Conservation (phyloP, 2,113 vertebrate genomes). For the Phycodurus eques region DNA sequence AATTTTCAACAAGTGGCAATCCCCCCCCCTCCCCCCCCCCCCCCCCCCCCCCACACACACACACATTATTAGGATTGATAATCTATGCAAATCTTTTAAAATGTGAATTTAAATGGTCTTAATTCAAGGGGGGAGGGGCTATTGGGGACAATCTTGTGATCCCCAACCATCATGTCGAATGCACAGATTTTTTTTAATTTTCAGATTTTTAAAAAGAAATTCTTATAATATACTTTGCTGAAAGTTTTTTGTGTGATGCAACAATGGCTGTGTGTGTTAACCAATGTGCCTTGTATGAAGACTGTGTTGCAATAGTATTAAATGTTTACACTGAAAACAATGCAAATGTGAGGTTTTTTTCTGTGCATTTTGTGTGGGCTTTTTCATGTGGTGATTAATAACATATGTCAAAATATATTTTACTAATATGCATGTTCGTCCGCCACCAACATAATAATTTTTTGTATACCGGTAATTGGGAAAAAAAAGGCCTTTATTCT, state of each 20-base stretch:
- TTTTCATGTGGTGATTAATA: neutral
- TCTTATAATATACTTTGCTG: conserved; percentile 3
- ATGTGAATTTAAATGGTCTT: conserved; percentile 61
- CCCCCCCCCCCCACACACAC: too few relatives aligned
- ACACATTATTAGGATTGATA: conserved; percentile 56
- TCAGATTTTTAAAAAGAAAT: conserved; percentile 13
- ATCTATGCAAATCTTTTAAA: conserved; percentile 74
- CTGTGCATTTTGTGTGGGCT: neutral
- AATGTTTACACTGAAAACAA: conserved; percentile 76
- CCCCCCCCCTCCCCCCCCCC: too few relatives aligned
- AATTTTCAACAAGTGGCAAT: conserved; percentile 64
- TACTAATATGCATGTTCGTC: too few relatives aligned
- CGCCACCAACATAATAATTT: too few relatives aligned
- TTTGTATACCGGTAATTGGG: too few relatives aligned
- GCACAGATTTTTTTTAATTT: conserved; percentile 33
- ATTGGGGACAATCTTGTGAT: conserved; percentile 45
- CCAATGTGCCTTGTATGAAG: conserved; percentile 60
- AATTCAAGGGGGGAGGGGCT: conserved; percentile 18
- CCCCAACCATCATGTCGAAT: conserved; percentile 46
- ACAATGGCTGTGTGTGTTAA: conserved; percentile 39
- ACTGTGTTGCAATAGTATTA: conserved; percentile 65
- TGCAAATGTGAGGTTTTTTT: conserved; percentile 12
- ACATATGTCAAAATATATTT: neutral
- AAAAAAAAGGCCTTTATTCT: too few relatives aligned
- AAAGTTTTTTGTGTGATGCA: conserved; percentile 36